Base-by-base conservation (phyloP, 2,797 vertebrate genomes). In the Eulemur mongoz region DNA sequence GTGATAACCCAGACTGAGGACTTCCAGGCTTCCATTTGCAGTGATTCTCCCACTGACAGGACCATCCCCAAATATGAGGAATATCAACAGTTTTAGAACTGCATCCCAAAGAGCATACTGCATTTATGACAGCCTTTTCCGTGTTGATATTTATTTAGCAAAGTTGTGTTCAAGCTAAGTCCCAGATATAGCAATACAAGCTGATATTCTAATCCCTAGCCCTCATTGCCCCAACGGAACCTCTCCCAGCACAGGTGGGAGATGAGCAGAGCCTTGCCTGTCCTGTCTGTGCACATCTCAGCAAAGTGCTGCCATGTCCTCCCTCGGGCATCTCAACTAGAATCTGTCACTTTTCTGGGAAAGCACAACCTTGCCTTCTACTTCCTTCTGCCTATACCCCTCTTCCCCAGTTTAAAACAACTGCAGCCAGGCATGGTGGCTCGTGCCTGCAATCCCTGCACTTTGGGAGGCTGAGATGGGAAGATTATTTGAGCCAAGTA, bases 371-470 rank as follows among this genome's bases (percentile, higher is more conserved):
- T 14, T 90, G n/a, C 35, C 86, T 35, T 76, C 59, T 11, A 52
- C 91, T 72, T 93, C 75, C 81, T 81, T 76, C 59, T 61, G 23
- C 35, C 35, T 43, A 1, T 65, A 30, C 7, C 27, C 54, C 23
- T 52, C 85, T 59, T 69, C 57, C 65, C 30, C 85, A 73, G 40
- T 73, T 92, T 89, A 35, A 96, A 83, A 75, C 35, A 89, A 81
- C 35, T 76, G 86, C 52, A 69, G 22, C 22, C 22, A 70, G n/a
- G 67, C 67, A 25, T 65, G 63, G 63, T 65, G 17, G 15, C 63
- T n/a, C 32, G 1, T 4, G 15, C 32, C 63, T 65, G 32, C 7
- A 65, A n/a, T 65, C 63, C 63, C 32, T n/a, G 7, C 8, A 35
- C 61, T 65, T 35, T n/a, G 63, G 67, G 22, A 38, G 67, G 67